Evolutionary conservation across 2,113 vertebrate species (phyloP).

Genomic region (Xyliphius kryptos): DNA sequence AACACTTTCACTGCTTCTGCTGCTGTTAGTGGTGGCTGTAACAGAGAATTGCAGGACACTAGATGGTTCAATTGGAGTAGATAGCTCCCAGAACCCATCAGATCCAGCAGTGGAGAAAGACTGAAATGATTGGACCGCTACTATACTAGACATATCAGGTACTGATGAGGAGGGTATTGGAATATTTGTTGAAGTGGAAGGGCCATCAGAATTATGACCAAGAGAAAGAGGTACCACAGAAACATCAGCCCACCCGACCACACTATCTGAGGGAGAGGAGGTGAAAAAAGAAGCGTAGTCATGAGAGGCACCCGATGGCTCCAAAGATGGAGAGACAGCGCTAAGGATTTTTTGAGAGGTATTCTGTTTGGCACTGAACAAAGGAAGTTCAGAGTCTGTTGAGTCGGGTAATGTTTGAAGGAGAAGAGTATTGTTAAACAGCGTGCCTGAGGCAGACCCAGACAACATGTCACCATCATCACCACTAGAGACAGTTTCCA

Average conservation of each 20-base stretch:
- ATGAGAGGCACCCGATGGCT: conserved; percentile 65
- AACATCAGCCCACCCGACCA: too few relatives aligned
- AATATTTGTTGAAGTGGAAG: too few relatives aligned
- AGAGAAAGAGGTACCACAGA: conserved; percentile 40
- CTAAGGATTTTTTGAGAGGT: conserved; percentile 59
- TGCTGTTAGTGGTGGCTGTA: conserved; percentile 57
- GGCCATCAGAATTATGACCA: too few relatives aligned
- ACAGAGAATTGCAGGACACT: conserved; percentile 65
- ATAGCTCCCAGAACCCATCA: too few relatives aligned
- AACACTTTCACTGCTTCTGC: background rate
- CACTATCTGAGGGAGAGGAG: conserved; percentile 58
- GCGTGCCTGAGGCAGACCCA: conserved; percentile 60
- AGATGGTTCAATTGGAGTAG: conserved; percentile 50
- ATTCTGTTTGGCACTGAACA: too few relatives aligned
- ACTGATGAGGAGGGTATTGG: too few relatives aligned
- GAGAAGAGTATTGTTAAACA: conserved; percentile 61
- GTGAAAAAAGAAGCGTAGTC: conserved; percentile 62
- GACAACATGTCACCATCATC: conserved; percentile 65
- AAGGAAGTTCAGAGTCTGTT: conserved; percentile 58
- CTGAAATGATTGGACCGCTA: too few relatives aligned
- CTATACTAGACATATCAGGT: too few relatives aligned
- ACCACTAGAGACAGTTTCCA: conserved; percentile 60
- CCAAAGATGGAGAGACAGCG: conserved; percentile 59
- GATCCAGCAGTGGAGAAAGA: too few relatives aligned
- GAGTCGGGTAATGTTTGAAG: conserved; percentile 63